Percentiles rank a stretch among this genome's conserved stretches.
Conservation (phyloP, 2,113 vertebrate species). For the Calidris pugnax region DNA sequence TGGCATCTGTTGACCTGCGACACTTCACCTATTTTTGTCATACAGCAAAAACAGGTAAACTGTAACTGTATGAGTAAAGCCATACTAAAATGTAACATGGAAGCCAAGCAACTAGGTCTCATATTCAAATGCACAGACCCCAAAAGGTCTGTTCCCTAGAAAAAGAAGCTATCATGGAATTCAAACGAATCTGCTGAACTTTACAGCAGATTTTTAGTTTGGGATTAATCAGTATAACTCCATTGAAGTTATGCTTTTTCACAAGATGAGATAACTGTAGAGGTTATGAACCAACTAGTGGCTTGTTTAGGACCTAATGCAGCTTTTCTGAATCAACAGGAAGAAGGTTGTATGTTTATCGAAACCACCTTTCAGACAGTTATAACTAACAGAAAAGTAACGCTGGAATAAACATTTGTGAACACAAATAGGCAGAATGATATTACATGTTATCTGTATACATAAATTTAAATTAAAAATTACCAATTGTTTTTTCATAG, state of each 20-base stretch:
- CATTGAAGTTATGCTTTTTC: neutral
- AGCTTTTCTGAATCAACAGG: neutral
- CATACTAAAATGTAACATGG: neutral
- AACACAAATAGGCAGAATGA: neutral
- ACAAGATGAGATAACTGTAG: neutral
- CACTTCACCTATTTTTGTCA: neutral
- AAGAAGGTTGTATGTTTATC: neutral
- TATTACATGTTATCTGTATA: neutral
- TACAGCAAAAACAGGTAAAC: neutral
- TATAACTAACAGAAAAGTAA: neutral
- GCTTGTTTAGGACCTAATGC: neutral
- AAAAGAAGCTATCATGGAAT: neutral
- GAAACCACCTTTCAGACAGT: neutral
- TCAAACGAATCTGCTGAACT: neutral
- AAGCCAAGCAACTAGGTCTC: neutral
- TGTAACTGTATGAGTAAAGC: neutral
- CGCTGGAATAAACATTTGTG: neutral
- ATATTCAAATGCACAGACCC: neutral
- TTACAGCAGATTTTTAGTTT: neutral
- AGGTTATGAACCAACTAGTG: neutral
- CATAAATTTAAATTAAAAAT: constrained; percentile 36
- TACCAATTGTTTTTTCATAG: constrained; percentile 86
- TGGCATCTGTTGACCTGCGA: neutral
- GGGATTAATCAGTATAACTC: neutral
- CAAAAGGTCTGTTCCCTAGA: neutral